Conservation (phyloP, 2,113 vertebrate species). For the Oceanites oceanicus region DNA sequence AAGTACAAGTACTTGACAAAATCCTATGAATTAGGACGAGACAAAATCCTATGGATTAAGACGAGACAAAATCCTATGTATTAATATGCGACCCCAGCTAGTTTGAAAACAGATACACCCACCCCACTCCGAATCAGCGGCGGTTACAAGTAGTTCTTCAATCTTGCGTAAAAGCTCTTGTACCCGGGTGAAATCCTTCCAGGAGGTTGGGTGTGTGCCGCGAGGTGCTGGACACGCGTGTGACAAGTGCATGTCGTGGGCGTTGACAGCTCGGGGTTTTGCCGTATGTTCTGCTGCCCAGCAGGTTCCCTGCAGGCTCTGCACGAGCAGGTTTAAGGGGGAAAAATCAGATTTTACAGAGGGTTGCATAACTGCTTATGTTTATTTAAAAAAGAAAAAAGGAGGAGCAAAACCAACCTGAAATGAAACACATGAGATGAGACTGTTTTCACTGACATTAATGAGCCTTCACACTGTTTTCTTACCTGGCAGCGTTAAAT, state of each 20-base stretch:
- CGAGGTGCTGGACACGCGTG: background rate
- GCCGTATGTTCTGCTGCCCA: background rate
- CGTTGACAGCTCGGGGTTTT: background rate
- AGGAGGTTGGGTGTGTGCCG: too few relatives aligned
- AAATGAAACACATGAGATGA: background rate
- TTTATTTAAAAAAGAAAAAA: background rate
- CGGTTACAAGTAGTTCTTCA: background rate
- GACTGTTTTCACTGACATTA: background rate
- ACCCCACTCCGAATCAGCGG: too few relatives aligned
- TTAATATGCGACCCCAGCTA: background rate
- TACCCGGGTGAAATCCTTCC: background rate
- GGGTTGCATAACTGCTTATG: background rate
- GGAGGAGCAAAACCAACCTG: background rate
- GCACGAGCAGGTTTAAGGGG: background rate
- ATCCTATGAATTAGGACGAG: too few relatives aligned
- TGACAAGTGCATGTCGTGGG: background rate
- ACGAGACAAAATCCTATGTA: background rate
- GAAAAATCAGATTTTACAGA: background rate
- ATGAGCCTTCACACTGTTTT: background rate
- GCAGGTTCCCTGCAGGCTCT: background rate
- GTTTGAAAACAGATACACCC: background rate
- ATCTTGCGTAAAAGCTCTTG: background rate
- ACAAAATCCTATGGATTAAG: background rate
- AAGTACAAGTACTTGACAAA: accelerated
- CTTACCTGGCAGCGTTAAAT: background rate